Percentiles rank a stretch among this genome's conserved stretches.
Evolutionary conservation across 2,888 invertebrate species (phyloP).

Genomic region (Cephus sareptanus): DNA sequence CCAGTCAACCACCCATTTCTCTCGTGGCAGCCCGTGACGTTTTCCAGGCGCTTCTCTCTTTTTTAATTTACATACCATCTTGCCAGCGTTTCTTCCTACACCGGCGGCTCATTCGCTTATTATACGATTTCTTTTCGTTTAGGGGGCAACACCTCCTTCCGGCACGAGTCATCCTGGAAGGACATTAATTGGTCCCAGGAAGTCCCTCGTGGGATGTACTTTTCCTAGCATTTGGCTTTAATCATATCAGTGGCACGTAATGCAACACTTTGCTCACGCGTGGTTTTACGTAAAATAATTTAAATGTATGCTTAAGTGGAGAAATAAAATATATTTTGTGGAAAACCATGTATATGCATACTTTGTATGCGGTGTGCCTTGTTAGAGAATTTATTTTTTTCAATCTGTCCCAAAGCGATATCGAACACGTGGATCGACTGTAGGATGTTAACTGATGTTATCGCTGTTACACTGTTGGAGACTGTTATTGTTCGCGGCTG

Average conservation of each 20-base stretch:
- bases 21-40: not conserved
- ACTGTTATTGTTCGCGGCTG: not conserved
- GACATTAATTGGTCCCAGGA: not conserved
- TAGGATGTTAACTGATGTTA: not conserved
- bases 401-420: too few species aligned
- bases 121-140: slow-evolving; percentile 8
- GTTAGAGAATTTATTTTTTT: too few species aligned
- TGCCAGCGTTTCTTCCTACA: not conserved
- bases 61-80: slow-evolving; percentile 24
- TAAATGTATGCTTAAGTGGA: too few species aligned
- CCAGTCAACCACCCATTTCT: not conserved
- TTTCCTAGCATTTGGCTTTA: not conserved
- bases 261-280: too few species aligned
- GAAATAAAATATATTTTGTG: too few species aligned
- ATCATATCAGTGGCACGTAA: not conserved
- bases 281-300: too few species aligned
- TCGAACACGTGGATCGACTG: not conserved
- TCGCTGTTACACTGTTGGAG: not conserved
- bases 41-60: not conserved
- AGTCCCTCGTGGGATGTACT: not conserved
- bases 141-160: not conserved
- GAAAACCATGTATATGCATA: too few species aligned
- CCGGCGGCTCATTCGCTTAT: slow-evolving; percentile 1
- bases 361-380: too few species aligned
- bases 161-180: not conserved